Evolutionary conservation across 2,113 vertebrate species (phyloP).

Genomic region (Okapia johnstoni): DNA sequence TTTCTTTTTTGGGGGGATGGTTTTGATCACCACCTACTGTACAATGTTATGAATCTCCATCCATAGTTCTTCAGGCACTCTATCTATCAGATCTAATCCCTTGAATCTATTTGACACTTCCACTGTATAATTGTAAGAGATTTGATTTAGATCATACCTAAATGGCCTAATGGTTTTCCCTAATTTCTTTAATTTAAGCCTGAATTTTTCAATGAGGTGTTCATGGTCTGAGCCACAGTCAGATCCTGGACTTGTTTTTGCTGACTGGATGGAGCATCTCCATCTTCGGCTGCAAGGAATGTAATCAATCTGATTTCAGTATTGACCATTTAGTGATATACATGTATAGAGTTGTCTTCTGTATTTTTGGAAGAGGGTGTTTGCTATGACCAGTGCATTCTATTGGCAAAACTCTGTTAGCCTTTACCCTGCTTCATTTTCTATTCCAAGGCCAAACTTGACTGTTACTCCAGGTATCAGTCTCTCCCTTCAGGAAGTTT

Average conservation of each 20-base stretch:
- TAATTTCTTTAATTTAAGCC: neutral
- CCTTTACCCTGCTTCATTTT: neutral
- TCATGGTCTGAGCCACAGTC: neutral
- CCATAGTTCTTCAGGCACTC: neutral
- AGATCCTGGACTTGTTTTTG: neutral
- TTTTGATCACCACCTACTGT: neutral
- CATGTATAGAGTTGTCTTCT: neutral
- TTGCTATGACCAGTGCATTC: rapidly evolving
- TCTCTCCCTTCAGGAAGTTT: neutral
- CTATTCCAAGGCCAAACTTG: neutral
- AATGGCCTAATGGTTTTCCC: neutral
- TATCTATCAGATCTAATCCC: neutral
- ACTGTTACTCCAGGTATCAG: neutral
- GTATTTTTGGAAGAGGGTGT: neutral
- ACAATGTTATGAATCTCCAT: neutral
- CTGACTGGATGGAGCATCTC: neutral
- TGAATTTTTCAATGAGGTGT: neutral
- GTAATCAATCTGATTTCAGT: neutral
- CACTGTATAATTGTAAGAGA: neutral
- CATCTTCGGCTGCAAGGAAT: neutral
- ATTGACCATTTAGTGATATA: neutral
- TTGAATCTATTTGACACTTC: neutral
- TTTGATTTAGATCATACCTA: neutral
- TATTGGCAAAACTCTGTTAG: neutral
- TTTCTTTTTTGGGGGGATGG: neutral